phyloP scores from a whole-genome alignment of 2,113 vertebrate species.

The Hyperopisus bebe region DNA sequence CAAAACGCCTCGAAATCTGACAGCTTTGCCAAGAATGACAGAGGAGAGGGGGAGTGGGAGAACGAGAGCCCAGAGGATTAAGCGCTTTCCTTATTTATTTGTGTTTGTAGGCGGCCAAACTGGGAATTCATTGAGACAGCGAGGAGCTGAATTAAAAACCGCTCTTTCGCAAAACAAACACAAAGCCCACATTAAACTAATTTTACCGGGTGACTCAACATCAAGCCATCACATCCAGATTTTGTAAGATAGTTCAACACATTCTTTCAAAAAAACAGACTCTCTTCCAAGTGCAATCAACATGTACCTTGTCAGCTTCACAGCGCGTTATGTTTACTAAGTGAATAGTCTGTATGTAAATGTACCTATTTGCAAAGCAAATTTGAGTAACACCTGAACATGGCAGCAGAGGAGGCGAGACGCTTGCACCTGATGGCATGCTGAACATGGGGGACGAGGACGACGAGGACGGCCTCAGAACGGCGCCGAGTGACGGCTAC shows the following conservation, averaged over 20 bases:
- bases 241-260: not conserved
- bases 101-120: not conserved
- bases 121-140: not conserved
- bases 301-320: not conserved
- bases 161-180: not conserved
- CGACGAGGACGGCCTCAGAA: not conserved
- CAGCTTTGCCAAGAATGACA: not conserved
- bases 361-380: slow-evolving; percentile 6
- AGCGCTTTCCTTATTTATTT: not conserved
- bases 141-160: not conserved
- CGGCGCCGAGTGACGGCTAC: not conserved
- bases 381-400: not conserved
- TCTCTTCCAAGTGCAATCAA: not conserved
- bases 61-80: not conserved
- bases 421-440: not conserved
- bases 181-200: not conserved
- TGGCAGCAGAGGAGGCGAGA: not conserved
- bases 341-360: not conserved
- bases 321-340: not conserved
- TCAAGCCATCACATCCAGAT: not conserved
- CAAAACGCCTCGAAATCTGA: not conserved
- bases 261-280: not conserved
- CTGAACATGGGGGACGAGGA: not conserved
- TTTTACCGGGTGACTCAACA: not conserved
- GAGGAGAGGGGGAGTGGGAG: not conserved